Evolutionary conservation across 2,888 invertebrate species (phyloP).

Genomic region (Catocala fraxini): DNA sequence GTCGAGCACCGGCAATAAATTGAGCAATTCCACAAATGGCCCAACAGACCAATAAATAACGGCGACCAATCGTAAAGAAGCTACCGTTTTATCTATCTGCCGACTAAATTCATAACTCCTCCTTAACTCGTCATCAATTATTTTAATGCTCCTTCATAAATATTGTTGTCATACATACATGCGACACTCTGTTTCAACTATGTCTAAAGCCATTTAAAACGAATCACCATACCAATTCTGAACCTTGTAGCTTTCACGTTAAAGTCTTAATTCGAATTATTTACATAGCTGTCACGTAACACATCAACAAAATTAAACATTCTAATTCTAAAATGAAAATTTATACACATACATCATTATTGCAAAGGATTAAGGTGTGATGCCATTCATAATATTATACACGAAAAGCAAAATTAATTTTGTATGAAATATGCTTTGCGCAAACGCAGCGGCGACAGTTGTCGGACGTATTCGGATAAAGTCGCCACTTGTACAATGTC

Average conservation of each 20-base stretch:
- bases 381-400: conserved; percentile 15
- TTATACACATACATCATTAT: conserved; percentile 22
- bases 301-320: conserved; percentile 19
- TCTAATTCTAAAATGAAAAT: conserved; percentile 23
- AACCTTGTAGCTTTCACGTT: not conserved
- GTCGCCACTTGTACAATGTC: conserved; percentile 45
- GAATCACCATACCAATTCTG: conserved; percentile 1
- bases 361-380: conserved; percentile 21
- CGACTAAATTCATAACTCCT: conserved; percentile 44
- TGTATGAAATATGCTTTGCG: conserved; percentile 37
- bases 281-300: not conserved
- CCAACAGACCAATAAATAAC: conserved; percentile 30
- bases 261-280: conserved; percentile 14
- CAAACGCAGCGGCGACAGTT: conserved; percentile 39
- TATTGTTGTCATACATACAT: conserved; percentile 45
- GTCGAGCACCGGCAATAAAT: conserved; percentile 23
- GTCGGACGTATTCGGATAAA: conserved; percentile 48
- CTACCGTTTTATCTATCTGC: conserved; percentile 47
- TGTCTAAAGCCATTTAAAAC: conserved; percentile 11
- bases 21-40: conserved; percentile 24
- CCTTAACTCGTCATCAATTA: conserved; percentile 53
- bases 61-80: conserved; percentile 29
- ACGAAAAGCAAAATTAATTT: conserved; percentile 30
- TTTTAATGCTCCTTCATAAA: conserved; percentile 53
- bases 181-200: conserved; percentile 19